These are phyloP conservation scores for Chironomus tepperi DNA, from an alignment of 1,140 invertebrate genomes.

Conservation along the genomic window DNA sequence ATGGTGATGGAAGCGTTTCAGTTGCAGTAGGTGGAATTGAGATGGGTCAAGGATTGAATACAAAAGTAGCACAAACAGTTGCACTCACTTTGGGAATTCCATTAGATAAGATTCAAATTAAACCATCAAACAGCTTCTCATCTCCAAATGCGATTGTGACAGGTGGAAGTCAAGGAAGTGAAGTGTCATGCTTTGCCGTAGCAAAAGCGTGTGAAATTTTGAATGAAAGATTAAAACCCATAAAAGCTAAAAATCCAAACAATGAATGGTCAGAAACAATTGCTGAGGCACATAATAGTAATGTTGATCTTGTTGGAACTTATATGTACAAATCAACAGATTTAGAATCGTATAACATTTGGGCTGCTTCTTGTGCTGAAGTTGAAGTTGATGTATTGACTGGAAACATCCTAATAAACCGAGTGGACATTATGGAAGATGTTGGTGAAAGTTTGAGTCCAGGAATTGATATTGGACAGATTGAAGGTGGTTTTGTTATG, in stretches of 20 bases:
- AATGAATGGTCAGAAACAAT: constrained; percentile 54
- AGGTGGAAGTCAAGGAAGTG: too few species aligned
- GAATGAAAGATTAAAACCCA: too few species aligned
- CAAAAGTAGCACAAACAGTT: constrained; percentile 62
- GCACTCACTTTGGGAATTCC: constrained; percentile 61
- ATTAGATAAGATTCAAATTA: constrained; percentile 56
- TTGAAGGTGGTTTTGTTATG: constrained; percentile 83
- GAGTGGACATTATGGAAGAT: constrained; percentile 70
- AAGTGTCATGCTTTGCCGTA: too few species aligned
- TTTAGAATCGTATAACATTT: constrained; percentile 51
- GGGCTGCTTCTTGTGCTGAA: constrained; percentile 53
- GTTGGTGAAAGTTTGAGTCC: constrained; percentile 66
- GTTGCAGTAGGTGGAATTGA: constrained; percentile 60
- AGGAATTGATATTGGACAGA: constrained; percentile 73
- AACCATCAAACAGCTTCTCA: constrained; percentile 53
- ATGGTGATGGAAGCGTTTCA: constrained; percentile 56
- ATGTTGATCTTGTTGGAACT: constrained; percentile 54
- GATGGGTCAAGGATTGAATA: constrained; percentile 53
- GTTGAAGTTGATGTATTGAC: constrained; percentile 70
- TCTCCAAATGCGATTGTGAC: constrained; percentile 45
- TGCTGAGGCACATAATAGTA: constrained; percentile 41
- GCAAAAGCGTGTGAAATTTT: too few species aligned
- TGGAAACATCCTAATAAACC: constrained; percentile 53
- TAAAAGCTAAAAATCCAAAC: constrained; percentile 30
- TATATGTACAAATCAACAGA: constrained; percentile 48